Evolutionary conservation across 2,113 vertebrate species (phyloP).

Genomic region (Circaetus gallicus): DNA sequence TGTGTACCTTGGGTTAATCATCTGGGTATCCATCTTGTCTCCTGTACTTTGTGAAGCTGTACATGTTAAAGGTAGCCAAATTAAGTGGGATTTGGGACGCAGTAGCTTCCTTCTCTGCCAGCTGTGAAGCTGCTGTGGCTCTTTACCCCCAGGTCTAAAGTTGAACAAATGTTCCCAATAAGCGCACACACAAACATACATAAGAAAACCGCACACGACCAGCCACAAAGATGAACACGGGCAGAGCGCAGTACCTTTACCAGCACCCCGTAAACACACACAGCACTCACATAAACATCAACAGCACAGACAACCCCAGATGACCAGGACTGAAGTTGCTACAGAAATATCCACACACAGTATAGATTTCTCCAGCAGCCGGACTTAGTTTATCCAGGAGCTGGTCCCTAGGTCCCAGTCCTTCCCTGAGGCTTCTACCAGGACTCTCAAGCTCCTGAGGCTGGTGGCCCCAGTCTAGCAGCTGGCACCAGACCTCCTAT

Average conservation of each 20-base stretch:
- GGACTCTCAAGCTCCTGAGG: not conserved
- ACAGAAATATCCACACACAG: not conserved
- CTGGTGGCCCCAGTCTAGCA: not conserved
- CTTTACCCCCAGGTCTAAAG: not conserved
- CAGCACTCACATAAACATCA: not conserved
- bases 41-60: not conserved
- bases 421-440: not conserved
- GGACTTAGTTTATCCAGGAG: not conserved
- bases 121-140: not conserved
- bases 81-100: not conserved
- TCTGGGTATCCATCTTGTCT: not conserved
- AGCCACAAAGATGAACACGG: not conserved
- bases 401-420: not conserved
- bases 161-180: not conserved
- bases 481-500: not conserved
- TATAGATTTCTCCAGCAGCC: not conserved
- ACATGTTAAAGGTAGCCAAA: not conserved
- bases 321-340: not conserved
- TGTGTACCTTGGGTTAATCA: not conserved
- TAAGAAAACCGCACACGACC: rapidly evolving
- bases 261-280: not conserved
- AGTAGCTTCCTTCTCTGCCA: not conserved
- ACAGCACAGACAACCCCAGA: not conserved
- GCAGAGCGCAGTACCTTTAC: not conserved
- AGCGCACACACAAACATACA: too few species aligned